Percentiles rank a stretch among this genome's conserved stretches.
Conservation (phyloP, 2,888 invertebrate species). For the Euplagia quadripunctaria region DNA sequence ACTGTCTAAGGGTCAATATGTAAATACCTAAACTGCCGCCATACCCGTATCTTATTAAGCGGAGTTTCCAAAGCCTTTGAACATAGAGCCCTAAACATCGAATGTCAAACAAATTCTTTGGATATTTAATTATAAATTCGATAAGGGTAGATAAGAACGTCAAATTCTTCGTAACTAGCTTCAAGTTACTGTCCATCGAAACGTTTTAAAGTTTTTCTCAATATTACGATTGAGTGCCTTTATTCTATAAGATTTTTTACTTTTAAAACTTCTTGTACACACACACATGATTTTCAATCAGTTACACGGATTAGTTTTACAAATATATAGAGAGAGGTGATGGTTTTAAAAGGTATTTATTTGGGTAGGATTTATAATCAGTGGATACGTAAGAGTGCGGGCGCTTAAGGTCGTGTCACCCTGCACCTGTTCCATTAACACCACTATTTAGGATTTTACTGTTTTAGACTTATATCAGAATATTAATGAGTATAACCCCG, state of each 20-base stretch:
- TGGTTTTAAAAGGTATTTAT: not conserved
- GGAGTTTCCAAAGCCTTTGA: constrained; percentile 15
- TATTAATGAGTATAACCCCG: too few relatives aligned
- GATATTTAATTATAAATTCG: constrained; percentile 46
- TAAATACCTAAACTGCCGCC: not conserved
- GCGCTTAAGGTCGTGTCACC: not conserved
- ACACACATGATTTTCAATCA: constrained; percentile 7
- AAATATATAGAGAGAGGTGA: not conserved
- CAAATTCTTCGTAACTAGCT: constrained; percentile 33
- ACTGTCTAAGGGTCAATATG: not conserved
- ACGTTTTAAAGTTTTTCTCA: constrained; percentile 28
- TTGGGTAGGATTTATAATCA: constrained; percentile 13
- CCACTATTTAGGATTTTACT: too few relatives aligned
- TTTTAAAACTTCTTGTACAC: constrained; percentile 1
- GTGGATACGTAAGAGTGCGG: not conserved
- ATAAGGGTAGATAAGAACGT: constrained; percentile 28
- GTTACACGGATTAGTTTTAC: not conserved
- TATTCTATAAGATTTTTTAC: not conserved
- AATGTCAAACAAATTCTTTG: constrained; percentile 46
- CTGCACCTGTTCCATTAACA: too few relatives aligned
- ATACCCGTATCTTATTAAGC: not conserved
- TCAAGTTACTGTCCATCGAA: constrained; percentile 31
- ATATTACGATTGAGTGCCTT: constrained; percentile 19
- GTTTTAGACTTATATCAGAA: too few relatives aligned
- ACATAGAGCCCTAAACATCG: constrained; percentile 28